phyloP scores from a whole-genome alignment of 2,888 invertebrate genomes.

The Microctonus hyperodae region DNA sequence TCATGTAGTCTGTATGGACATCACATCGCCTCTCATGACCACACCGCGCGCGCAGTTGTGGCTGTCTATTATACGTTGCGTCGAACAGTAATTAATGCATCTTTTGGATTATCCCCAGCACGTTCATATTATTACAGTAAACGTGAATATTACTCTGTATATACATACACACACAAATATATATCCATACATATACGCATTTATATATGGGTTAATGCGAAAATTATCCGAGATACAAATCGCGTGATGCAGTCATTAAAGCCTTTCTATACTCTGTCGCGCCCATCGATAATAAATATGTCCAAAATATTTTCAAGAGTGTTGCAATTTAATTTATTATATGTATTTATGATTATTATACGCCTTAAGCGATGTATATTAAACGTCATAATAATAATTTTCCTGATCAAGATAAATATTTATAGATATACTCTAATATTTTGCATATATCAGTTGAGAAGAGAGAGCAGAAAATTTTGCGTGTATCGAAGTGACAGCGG shows the following conservation, averaged over 20 bases:
- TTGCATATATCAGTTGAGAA: not conserved
- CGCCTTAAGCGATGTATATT: not conserved
- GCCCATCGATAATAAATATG: slow-evolving; percentile 1
- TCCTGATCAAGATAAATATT: not conserved
- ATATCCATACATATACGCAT: not conserved
- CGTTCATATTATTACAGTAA: slow-evolving; percentile 5
- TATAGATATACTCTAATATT: not conserved
- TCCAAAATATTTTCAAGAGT: not conserved
- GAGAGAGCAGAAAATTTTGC: not conserved
- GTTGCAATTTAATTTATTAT: not conserved
- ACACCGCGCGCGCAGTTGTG: slow-evolving; percentile 3
- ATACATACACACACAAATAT: not conserved
- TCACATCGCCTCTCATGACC: slow-evolving; percentile 13
- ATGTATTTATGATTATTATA: not conserved
- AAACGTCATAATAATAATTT: slow-evolving; percentile 5
- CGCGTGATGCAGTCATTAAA: slow-evolving; percentile 4
- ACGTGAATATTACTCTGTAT: no score
- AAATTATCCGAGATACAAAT: slow-evolving; percentile 2
- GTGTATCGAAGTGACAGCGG: slow-evolving; percentile 31
- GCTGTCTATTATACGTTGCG: slow-evolving; percentile 8
- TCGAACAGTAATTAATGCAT: slow-evolving; percentile 30
- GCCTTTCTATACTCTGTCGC: not conserved
- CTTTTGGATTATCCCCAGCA: slow-evolving; percentile 24
- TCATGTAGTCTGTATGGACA: not conserved
- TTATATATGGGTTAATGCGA: not conserved